Evolutionary conservation across 2,888 invertebrate species (phyloP), one percentile per base, ranked within the genome.

Genomic region (Fragum sueziense): DNA sequence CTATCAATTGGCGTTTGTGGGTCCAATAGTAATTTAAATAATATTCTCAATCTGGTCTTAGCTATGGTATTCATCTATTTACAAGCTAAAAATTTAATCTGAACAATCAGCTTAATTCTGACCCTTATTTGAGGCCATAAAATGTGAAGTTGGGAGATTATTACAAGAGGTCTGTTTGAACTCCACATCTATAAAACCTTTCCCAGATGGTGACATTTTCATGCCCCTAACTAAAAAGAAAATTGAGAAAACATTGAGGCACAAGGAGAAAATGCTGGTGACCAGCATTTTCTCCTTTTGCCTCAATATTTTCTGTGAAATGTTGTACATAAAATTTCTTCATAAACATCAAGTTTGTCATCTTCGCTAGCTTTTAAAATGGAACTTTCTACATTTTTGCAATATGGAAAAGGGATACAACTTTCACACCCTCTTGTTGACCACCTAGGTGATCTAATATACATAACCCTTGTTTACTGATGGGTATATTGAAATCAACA

Each of bases 81-180:
- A 25, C 2, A 57, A 29, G 29, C 14, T 22, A 9, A 57, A 57
- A 25, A 1, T 29, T 29, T 57, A 20, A 47, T 67, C 22, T 41
- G 34, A 37, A 29, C 2, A 25, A 4, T 34, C 41, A 41, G 22
- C 11, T 47, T 69, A 2, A 69, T 22, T 20, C 22, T 20, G 7
- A 27, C 17, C 29, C 2, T 47, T 52, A 34, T 70, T 57, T 14
- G 33, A 33, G 31, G 31, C 52, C 22, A 65, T 65, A 65, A 65
- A 37, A n/a, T 41, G 41, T 41, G 34, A 65, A 41, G 41, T 65
- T 41, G 25, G 41, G 65, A 41, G 3, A 27, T 41, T 22, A 65
- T 65, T 65, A 41, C 41, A 41, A 65, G 22, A 65, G 33, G 41
- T 37, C 37, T 41, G 17, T 65, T 37, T 65, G 65, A 41, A 65